Evolutionary conservation across 1,140 invertebrate species (phyloP).

Genomic region (Diprion similis): DNA sequence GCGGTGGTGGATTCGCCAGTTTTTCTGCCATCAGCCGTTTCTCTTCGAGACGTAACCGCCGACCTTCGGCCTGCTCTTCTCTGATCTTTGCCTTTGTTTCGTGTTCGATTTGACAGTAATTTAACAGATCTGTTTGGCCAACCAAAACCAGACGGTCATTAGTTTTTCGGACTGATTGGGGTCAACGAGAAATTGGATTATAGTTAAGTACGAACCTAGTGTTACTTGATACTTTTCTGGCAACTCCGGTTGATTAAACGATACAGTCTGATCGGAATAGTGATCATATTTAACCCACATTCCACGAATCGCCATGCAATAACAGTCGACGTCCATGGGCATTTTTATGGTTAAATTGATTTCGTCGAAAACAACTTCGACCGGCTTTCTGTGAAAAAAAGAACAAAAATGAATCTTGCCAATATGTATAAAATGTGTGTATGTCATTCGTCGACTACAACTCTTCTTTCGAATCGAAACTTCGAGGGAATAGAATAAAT

Average conservation of each 20-base stretch:
- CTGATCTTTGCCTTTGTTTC: constrained; percentile 34
- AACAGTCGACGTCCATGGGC: constrained; percentile 63
- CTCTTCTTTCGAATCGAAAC: neutral
- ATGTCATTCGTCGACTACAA: neutral
- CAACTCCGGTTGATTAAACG: constrained; percentile 49
- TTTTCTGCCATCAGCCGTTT: constrained; percentile 41
- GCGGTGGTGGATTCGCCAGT: constrained; percentile 38
- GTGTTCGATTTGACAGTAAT: constrained; percentile 37
- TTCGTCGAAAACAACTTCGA: constrained; percentile 66
- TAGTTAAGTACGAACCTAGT: constrained; percentile 33
- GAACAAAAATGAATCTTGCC: neutral
- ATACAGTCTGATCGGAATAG: constrained; percentile 53
- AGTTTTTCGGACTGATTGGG: neutral
- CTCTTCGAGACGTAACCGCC: constrained; percentile 41
- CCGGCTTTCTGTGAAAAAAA: constrained; percentile 47
- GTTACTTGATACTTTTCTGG: constrained; percentile 38
- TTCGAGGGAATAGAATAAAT: constrained; percentile 5
- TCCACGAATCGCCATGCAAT: constrained; percentile 64
- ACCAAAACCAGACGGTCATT: constrained; percentile 11
- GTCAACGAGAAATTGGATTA: neutral
- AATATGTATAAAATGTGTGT: neutral
- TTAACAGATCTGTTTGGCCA: constrained; percentile 36
- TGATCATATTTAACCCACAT: constrained; percentile 71
- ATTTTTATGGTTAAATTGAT: constrained; percentile 65
- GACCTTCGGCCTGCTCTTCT: constrained; percentile 42